These are phyloP conservation scores for Calycopis cecrops DNA, from an alignment of 1,140 invertebrate species.

Conservation along the genomic window DNA sequence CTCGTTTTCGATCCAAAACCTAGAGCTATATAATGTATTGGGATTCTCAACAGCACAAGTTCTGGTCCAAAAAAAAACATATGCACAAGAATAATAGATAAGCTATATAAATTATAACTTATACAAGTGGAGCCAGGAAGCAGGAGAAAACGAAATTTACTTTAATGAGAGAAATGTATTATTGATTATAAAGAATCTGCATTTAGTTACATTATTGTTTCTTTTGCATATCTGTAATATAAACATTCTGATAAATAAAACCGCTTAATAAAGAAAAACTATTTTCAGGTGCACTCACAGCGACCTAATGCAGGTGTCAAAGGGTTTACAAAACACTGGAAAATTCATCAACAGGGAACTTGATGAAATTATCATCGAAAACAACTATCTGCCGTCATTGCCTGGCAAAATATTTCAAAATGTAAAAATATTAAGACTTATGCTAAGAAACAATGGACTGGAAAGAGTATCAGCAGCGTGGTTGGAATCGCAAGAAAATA, in stretches of 20 bases:
- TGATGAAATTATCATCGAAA: slow-evolving; percentile 90
- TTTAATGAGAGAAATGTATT: too few species aligned
- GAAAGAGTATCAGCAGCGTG: slow-evolving; percentile 88
- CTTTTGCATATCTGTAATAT: too few species aligned
- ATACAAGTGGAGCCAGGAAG: too few species aligned
- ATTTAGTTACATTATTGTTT: too few species aligned
- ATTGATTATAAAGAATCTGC: too few species aligned
- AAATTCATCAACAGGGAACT: slow-evolving; percentile 81
- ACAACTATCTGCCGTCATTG: slow-evolving; percentile 87
- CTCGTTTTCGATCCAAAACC: too few species aligned
- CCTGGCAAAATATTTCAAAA: slow-evolving; percentile 86
- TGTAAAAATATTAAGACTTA: slow-evolving; percentile 84
- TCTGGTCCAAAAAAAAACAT: too few species aligned
- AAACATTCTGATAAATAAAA: neutral
- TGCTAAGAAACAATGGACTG: slow-evolving; percentile 88
- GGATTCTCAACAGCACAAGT: too few species aligned
- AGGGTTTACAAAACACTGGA: slow-evolving; percentile 82
- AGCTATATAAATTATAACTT: too few species aligned
- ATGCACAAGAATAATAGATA: too few species aligned
- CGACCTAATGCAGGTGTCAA: slow-evolving; percentile 84
- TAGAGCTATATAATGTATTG: too few species aligned
- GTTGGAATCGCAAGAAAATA: slow-evolving; percentile 85
- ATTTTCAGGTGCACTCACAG: slow-evolving; percentile 88
- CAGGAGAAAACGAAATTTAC: too few species aligned
- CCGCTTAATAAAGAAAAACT: slow-evolving; percentile 1